A percentile compares a stretch with the other conserved stretches of the same genome.
These are phyloP conservation scores for Nemoura dubitans DNA, from an alignment of 2,888 invertebrate genomes.

Conservation along the genomic window DNA sequence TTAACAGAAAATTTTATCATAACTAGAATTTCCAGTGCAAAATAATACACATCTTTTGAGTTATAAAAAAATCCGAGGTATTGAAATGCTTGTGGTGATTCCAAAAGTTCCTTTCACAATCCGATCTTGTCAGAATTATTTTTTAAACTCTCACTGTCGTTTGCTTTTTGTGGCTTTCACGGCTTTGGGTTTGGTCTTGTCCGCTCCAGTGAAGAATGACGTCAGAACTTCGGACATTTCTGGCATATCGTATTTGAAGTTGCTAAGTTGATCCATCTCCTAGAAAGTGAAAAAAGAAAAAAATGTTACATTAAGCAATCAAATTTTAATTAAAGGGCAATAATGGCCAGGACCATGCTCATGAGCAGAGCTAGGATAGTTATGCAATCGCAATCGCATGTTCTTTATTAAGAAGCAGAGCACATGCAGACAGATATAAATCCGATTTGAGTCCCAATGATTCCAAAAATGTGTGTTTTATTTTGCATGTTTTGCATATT, in stretches of 20 bases:
- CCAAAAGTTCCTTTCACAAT: background rate
- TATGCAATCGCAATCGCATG: too few species aligned
- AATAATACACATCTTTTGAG: background rate
- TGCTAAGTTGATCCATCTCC: conserved; percentile 90
- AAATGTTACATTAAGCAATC: background rate
- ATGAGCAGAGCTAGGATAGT: too few species aligned
- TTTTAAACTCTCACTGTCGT: conserved; percentile 55
- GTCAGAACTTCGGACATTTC: conserved; percentile 97
- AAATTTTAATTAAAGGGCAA: conserved; percentile 39
- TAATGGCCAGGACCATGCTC: too few species aligned
- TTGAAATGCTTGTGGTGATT: background rate
- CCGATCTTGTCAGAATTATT: background rate
- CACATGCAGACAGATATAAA: too few species aligned
- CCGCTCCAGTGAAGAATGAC: conserved; percentile 80
- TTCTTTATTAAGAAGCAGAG: too few species aligned
- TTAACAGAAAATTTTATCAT: background rate
- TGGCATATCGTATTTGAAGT: conserved; percentile 86
- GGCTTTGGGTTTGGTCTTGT: conserved; percentile 62
- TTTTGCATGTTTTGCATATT: too few species aligned
- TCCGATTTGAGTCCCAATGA: too few species aligned
- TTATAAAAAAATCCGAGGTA: background rate
- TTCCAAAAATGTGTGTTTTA: too few species aligned
- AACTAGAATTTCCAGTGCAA: background rate
- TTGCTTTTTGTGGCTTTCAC: conserved; percentile 60
- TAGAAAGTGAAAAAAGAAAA: conserved; percentile 53